phyloP scores from a whole-genome alignment of 2,113 vertebrate species.

The Asarcornis scutulata region DNA sequence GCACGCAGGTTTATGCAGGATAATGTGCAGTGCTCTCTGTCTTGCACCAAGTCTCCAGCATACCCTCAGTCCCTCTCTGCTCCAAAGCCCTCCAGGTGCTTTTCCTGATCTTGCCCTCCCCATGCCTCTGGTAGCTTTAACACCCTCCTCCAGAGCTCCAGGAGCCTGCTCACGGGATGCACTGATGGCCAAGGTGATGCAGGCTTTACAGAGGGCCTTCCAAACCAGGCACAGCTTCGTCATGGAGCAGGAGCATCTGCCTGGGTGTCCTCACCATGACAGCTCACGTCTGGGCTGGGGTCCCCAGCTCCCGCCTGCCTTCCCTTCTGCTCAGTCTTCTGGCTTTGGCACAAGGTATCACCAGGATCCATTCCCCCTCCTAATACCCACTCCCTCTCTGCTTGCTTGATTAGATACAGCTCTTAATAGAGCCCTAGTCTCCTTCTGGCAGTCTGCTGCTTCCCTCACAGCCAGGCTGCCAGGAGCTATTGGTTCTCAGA shows the following conservation, averaged over 20 bases:
- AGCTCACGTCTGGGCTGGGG: neutral
- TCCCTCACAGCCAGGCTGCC: neutral
- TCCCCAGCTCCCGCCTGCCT: neutral
- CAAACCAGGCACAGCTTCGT: accelerated
- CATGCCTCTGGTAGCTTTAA: neutral
- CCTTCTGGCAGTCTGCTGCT: neutral
- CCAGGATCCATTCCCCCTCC: neutral
- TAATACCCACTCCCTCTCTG: neutral
- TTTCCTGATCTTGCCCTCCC: neutral
- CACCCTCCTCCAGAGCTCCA: neutral
- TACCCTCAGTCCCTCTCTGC: neutral
- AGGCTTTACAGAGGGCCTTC: neutral
- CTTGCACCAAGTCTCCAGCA: neutral
- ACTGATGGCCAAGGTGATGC: neutral
- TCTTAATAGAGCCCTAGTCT: neutral
- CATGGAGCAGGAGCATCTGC: neutral
- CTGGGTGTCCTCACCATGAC: neutral
- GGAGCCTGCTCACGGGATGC: neutral
- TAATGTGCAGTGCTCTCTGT: accelerated
- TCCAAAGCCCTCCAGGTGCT: neutral
- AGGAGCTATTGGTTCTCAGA: neutral
- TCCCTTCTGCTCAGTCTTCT: neutral
- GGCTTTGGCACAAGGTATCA: neutral
- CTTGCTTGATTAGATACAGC: neutral
- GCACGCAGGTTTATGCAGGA: accelerated